Evolutionary conservation across 2,113 vertebrate species (phyloP).

Genomic region (Columbina picui): DNA sequence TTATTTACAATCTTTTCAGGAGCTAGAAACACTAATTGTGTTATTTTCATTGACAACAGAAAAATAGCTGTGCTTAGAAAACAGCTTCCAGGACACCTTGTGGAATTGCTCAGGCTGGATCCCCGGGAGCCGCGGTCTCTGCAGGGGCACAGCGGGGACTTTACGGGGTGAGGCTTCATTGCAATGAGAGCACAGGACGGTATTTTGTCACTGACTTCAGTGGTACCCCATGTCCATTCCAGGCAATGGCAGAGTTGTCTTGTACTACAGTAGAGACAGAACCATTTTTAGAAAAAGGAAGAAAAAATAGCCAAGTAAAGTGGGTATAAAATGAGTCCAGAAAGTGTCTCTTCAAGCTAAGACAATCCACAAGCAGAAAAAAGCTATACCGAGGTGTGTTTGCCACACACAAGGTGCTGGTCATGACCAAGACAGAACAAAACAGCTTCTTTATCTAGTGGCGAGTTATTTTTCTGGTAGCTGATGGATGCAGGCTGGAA

Average conservation of each 20-base stretch:
- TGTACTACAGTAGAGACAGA: not conserved
- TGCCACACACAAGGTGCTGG: not conserved
- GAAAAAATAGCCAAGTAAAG: not conserved
- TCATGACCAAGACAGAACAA: not conserved
- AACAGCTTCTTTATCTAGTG: not conserved
- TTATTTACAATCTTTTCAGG: conserved; percentile 6
- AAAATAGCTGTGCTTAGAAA: conserved; percentile 21
- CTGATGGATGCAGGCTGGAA: not conserved
- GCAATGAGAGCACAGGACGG: not conserved
- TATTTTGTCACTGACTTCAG: not conserved
- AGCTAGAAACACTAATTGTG: not conserved
- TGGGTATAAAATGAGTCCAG: not conserved
- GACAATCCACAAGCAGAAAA: conserved; percentile 35
- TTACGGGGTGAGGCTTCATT: not conserved
- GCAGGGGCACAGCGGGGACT: not conserved
- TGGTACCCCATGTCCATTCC: not conserved
- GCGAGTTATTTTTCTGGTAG: not conserved
- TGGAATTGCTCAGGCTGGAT: not conserved
- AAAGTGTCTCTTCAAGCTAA: conserved; percentile 21
- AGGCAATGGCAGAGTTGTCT: not conserved
- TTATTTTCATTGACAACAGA: not conserved
- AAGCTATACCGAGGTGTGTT: not conserved
- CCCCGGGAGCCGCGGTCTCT: not conserved
- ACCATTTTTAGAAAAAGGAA: not conserved
- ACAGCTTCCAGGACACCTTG: not conserved